phyloP scores from a whole-genome alignment of 2,888 invertebrate species.

The Brachyptera putata region DNA sequence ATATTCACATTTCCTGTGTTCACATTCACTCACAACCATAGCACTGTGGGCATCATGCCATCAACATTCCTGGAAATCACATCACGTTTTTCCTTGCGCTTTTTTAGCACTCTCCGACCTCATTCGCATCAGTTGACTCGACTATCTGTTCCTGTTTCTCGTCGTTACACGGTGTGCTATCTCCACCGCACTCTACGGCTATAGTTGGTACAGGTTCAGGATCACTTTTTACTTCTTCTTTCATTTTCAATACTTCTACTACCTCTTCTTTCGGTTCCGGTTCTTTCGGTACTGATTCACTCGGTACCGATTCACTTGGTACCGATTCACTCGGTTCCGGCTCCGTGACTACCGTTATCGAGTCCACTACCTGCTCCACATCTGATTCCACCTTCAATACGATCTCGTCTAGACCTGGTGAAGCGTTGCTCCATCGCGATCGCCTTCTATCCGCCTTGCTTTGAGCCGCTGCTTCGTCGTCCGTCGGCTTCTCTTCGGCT shows the following conservation, averaged over 20 bases:
- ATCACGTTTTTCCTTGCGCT: background rate
- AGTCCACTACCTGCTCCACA: constrained; percentile 3
- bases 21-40: constrained; percentile 30
- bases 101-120: background rate
- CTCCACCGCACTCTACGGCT: too few species aligned
- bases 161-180: constrained; percentile 27
- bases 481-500: constrained; percentile 36
- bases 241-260: constrained; percentile 15
- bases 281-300: background rate
- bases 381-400: constrained; percentile 26
- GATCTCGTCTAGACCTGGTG: constrained; percentile 27
- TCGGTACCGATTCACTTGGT: constrained; percentile 12
- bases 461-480: constrained; percentile 37
- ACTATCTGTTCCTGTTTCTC: constrained; percentile 1
- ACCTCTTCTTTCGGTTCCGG: constrained; percentile 32
- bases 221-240: too few species aligned
- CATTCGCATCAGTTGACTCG: background rate
- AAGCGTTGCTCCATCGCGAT: constrained; percentile 39
- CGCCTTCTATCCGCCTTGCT: constrained; percentile 35
- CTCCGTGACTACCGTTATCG: constrained; percentile 9
- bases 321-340: background rate
- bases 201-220: too few species aligned
- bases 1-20: constrained; percentile 32
- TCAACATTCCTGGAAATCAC: constrained; percentile 1
- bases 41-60: constrained; percentile 22